Conservation (phyloP, 2,888 invertebrate genomes). For the Acleris emargana region DNA sequence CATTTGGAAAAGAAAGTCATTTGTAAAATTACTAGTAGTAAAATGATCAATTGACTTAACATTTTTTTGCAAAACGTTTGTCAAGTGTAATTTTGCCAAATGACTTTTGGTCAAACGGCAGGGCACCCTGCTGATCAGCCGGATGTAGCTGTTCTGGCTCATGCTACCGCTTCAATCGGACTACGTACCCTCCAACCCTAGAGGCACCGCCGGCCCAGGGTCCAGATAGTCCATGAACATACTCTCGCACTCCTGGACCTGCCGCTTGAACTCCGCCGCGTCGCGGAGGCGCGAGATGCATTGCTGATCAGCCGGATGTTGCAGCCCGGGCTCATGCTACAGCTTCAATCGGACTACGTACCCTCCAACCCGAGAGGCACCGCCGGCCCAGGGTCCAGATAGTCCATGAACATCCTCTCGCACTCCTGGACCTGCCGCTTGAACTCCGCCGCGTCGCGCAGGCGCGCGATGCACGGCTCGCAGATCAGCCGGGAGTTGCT, state of each 20-base stretch:
- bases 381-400: conserved; percentile 59
- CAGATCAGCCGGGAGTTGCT: conserved; percentile 74
- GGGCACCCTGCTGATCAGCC: conserved; percentile 64
- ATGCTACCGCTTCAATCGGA: conserved; percentile 54
- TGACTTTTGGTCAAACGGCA: too few species aligned
- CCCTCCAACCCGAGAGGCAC: conserved; percentile 33
- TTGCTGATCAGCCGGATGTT: conserved; percentile 65
- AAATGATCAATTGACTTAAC: too few species aligned
- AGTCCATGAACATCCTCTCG: conserved; percentile 71
- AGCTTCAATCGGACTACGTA: conserved; percentile 47
- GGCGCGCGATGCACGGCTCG: conserved; percentile 72
- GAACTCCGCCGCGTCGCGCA: conserved; percentile 74
- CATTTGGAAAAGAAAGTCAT: too few species aligned
- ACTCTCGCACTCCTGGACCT: conserved; percentile 74
- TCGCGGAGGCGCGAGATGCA: conserved; percentile 74
- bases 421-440: conserved; percentile 72
- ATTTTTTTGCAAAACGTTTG: too few species aligned
- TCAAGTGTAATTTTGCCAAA: too few species aligned
- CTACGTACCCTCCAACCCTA: conserved; percentile 37
- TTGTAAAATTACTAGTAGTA: too few species aligned
- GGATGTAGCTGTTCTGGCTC: conserved; percentile 72
- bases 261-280: conserved; percentile 71
- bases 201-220: conserved; percentile 47
- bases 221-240: conserved; percentile 70
- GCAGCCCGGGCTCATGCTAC: conserved; percentile 69